These are phyloP conservation scores for Lycia hirtaria DNA, from an alignment of 2,888 invertebrate genomes.

Conservation along the genomic window DNA sequence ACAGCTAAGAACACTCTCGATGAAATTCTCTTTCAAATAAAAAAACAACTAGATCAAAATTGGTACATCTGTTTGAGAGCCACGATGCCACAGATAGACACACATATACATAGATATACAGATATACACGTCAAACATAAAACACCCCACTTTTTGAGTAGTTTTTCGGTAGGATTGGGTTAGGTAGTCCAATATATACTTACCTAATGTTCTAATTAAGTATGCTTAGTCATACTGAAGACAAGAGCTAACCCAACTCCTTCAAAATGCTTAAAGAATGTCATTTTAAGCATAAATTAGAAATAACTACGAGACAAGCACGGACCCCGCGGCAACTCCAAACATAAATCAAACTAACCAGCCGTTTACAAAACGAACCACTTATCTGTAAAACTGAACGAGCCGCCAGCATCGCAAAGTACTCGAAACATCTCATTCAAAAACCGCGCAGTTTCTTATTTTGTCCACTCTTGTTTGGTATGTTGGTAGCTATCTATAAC, in stretches of 20 bases:
- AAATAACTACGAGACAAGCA: slow-evolving; percentile 3
- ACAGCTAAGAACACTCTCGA: too few relatives aligned
- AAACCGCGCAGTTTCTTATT: background rate
- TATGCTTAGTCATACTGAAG: too few relatives aligned
- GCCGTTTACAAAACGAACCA: slow-evolving; percentile 7
- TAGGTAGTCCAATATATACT: too few relatives aligned
- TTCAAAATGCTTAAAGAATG: background rate
- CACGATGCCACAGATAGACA: too few relatives aligned
- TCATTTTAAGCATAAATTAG: slow-evolving; percentile 1
- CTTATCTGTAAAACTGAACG: background rate
- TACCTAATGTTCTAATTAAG: too few relatives aligned
- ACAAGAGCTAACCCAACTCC: background rate
- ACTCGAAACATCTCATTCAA: background rate
- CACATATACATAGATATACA: too few relatives aligned
- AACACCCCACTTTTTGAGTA: too few relatives aligned
- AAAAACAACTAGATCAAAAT: too few relatives aligned
- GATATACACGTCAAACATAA: too few relatives aligned
- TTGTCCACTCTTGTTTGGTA: background rate
- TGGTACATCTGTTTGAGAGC: too few relatives aligned
- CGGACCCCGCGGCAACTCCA: background rate
- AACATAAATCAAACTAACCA: slow-evolving; percentile 7
- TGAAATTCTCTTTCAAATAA: too few relatives aligned
- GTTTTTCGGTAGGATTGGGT: too few relatives aligned
- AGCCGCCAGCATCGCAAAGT: background rate
- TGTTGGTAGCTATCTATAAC: slow-evolving; percentile 2